Evolutionary conservation across 2,797 vertebrate species (phyloP).

Genomic region (Phataginus tetradactyla): DNA sequence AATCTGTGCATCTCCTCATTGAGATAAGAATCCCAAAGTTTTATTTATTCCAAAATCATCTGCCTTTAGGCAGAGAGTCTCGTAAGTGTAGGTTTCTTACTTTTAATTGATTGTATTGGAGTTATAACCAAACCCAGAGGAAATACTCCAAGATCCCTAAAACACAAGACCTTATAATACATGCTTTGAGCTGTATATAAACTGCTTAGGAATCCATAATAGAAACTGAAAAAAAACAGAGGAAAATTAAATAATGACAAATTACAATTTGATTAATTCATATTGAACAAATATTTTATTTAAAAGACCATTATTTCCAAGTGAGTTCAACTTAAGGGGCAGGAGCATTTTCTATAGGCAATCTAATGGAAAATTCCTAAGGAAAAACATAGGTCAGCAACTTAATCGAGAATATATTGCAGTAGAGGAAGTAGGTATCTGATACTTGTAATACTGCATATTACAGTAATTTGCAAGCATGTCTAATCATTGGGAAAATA

Average conservation of each 20-base stretch:
- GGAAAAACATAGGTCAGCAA: neutral
- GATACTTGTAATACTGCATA: neutral
- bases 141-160: constrained; percentile 20
- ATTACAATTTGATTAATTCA: constrained; percentile 19
- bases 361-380: constrained; percentile 11
- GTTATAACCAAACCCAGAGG: constrained; percentile 52
- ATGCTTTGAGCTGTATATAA: neutral
- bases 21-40: constrained; percentile 78
- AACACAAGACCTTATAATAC: neutral
- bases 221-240: neutral
- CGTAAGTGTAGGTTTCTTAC: constrained; percentile 48
- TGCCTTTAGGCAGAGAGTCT: constrained; percentile 63
- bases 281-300: constrained; percentile 55
- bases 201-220: neutral
- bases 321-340: neutral
- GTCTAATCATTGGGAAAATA: neutral
- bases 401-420: constrained; percentile 27
- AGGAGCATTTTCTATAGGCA: neutral
- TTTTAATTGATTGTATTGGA: constrained; percentile 72
- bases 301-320: constrained; percentile 41
- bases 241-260: constrained; percentile 44
- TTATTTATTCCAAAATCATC: constrained; percentile 78
- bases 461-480: constrained; percentile 23
- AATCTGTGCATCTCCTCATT: constrained; percentile 79
- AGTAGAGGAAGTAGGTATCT: neutral